phyloP scores from a whole-genome alignment of 2,888 invertebrate genomes.

The Cylindroiulus punctatus region DNA sequence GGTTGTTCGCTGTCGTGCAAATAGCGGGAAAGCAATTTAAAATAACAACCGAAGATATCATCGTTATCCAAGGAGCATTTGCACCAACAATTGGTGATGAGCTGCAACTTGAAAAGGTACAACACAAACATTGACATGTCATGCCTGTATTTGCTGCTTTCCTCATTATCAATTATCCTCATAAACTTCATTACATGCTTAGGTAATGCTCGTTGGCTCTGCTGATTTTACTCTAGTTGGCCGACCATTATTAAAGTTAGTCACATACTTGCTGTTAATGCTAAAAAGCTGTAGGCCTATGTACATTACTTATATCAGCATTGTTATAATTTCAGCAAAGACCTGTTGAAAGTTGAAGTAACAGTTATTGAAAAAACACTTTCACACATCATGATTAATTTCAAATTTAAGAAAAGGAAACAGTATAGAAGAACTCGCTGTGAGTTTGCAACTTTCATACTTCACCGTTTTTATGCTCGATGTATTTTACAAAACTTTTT shows the following conservation, averaged over 20 bases:
- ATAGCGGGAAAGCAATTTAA: constrained; percentile 85
- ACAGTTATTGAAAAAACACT: constrained; percentile 86
- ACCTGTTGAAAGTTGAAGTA: constrained; percentile 79
- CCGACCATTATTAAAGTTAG: constrained; percentile 76
- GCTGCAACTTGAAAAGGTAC: constrained; percentile 81
- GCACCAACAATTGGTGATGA: constrained; percentile 80
- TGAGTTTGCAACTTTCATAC: constrained; percentile 55
- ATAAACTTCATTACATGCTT: not conserved
- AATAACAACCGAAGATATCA: constrained; percentile 84
- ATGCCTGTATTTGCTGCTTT: not conserved
- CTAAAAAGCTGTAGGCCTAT: not conserved
- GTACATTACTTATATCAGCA: not conserved
- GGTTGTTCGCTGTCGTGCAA: constrained; percentile 84
- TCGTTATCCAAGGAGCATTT: constrained; percentile 85
- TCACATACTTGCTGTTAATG: not conserved
- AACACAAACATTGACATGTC: not conserved
- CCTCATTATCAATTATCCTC: not conserved
- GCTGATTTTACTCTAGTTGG: constrained; percentile 85
- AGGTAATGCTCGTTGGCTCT: constrained; percentile 73
- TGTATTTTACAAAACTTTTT: constrained; percentile 54
- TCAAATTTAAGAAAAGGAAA: constrained; percentile 64
- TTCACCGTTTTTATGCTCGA: not conserved
- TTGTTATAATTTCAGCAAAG: constrained; percentile 65
- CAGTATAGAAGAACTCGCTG: constrained; percentile 58
- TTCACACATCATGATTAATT: constrained; percentile 81